These are phyloP conservation scores for Allolobophora icterica DNA, from an alignment of 2,888 invertebrate genomes.

Conservation along the genomic window DNA sequence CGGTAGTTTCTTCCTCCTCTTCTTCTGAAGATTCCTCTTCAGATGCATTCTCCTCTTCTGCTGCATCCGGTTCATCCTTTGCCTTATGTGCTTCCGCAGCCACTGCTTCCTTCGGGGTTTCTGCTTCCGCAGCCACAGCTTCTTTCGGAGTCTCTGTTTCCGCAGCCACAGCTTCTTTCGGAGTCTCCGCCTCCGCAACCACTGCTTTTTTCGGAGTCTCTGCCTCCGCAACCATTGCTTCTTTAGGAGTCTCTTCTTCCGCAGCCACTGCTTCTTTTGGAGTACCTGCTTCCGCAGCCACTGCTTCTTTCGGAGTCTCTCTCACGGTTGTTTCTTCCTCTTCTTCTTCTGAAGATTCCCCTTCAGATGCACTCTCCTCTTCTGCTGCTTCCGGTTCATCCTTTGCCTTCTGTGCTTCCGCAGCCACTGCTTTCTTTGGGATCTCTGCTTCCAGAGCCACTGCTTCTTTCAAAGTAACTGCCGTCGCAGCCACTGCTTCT, in stretches of 20 bases:
- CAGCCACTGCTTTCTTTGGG: background rate
- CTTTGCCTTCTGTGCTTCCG: background rate
- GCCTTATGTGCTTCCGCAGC: background rate
- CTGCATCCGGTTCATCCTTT: background rate
- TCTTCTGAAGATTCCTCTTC: background rate
- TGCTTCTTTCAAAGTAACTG: background rate
- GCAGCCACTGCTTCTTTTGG: background rate
- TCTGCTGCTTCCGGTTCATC: background rate
- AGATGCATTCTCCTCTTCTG: background rate
- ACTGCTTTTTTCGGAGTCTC: constrained; percentile 4
- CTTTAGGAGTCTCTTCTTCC: background rate
- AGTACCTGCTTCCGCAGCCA: background rate
- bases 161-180: background rate
- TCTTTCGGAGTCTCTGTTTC: background rate
- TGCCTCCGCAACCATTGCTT: background rate
- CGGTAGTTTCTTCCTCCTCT: background rate
- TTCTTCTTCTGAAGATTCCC: constrained; percentile 27
- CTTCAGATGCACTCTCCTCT: constrained; percentile 7
- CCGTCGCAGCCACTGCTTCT: background rate
- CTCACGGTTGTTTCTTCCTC: background rate
- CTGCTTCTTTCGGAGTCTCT: background rate
- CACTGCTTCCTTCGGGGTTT: background rate
- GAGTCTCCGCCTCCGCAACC: background rate
- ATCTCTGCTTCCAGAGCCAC: background rate
- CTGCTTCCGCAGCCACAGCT: background rate